Evolutionary conservation across 2,888 invertebrate species (phyloP), one percentile per base, ranked within the genome.

Genomic region (Limenitis camilla): DNA sequence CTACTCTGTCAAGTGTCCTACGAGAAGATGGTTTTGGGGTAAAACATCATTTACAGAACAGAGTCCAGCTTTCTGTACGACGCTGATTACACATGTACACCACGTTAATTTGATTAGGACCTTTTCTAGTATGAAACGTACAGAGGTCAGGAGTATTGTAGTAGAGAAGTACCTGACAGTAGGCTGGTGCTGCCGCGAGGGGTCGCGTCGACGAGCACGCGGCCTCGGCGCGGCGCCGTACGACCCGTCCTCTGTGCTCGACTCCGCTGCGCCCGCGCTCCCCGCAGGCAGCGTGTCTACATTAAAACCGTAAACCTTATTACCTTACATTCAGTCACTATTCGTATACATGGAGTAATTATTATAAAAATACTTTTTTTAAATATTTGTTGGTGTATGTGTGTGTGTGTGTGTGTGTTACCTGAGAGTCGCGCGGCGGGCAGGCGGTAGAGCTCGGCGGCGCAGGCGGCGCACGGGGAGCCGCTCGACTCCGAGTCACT

Each of bases 401-500:
- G n/a, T 6, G 19, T n/a, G 35, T 19, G 1, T 8, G 6, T 19
- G 30, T 3, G 6, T 29, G 11, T 27, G 29, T 30, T 54, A 74
- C 76, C 76, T 32, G 74, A 61, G 31, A 70, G 71, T 43, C 63
- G 69, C 52, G 71, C 72, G 57, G 77, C 74, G 46, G 78, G 76
- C 60, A 69, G 62, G 19, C 76, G 77, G 71, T 76, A 75, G 42
- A 70, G 68, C 60, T 74, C 72, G 46, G 72, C 76, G 53, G 77
- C 76, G 71, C 82, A 82, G 36, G 79, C 80, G 63, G 80, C 80
- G 69, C 83, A 83, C 63, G 80, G 80, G 52, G 83, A 82, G 7
- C 81, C 81, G 63, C 81, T 81, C 42, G 83, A 84, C 71, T 79
- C 80, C 1, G 78, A 79, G 69, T 80, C 83, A 55, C 76, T 81